Conservation (phyloP, 1,140 invertebrate genomes). For the Cepaea nemoralis region DNA sequence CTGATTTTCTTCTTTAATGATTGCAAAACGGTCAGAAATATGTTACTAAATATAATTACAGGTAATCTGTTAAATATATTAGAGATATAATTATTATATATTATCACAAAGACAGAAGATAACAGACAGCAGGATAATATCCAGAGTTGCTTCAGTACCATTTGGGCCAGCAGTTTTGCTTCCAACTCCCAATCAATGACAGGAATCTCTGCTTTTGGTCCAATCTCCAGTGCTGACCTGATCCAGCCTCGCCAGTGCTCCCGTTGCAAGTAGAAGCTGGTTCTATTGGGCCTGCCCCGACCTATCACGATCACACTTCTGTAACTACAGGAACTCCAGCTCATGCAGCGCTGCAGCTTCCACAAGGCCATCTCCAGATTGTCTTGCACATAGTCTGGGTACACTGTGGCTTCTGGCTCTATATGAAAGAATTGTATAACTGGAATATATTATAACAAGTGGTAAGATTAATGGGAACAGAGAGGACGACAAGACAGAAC, state of each 20-base stretch:
- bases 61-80: too few relatives aligned
- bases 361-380: constrained; percentile 41
- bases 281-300: constrained; percentile 29
- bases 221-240: constrained; percentile 34
- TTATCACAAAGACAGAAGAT: not conserved
- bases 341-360: constrained; percentile 41
- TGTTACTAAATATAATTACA: not conserved
- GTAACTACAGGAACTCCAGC: constrained; percentile 38
- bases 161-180: constrained; percentile 35
- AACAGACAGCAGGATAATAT: too few relatives aligned
- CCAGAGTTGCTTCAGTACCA: not conserved
- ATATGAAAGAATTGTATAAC: not conserved
- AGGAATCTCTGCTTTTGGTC: constrained; percentile 12
- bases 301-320: constrained; percentile 30
- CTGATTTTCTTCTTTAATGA: too few relatives aligned
- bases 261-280: constrained; percentile 38
- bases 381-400: constrained; percentile 43
- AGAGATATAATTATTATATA: not conserved
- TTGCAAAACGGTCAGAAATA: not conserved
- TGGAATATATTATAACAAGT: too few relatives aligned
- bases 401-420: constrained; percentile 35
- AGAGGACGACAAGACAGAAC: too few relatives aligned
- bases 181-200: constrained; percentile 41
- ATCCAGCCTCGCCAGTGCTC: constrained; percentile 42
- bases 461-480: too few relatives aligned